Base-by-base conservation (phyloP, 2,888 invertebrate species). In the Anorthoa munda region DNA sequence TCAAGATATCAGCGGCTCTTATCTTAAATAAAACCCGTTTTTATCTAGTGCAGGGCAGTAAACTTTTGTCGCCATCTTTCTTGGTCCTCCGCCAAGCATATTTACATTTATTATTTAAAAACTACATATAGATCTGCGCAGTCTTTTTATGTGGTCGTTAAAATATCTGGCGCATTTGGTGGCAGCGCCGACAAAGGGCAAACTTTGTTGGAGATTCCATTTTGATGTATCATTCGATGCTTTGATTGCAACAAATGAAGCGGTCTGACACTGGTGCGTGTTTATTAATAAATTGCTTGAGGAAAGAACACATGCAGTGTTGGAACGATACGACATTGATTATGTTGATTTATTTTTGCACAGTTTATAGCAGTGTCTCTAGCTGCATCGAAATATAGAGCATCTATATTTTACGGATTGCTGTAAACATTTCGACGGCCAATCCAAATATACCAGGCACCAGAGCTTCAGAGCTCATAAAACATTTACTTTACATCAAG, bases 81-180 rank as follows among this genome's bases (percentile, higher is more conserved):
- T 88, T 90, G 90, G 84, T 81, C 46, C 63, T 64, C 23, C 48
- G 89, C 90, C 89, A 90, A 88, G 78, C 74, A 77, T 81, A 85
- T 79, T 77, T 77, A 70, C 79, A 82, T 85, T 81, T 82, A 81
- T 86, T 81, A 80, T 80, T 78, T 79, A 59, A 79, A 74, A 79
- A 76, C 73, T 69, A 74, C 66, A 67, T 66, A 70, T 68, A 74
- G 65, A 72, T 69, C 31, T 77, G 77, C 66, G 71, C 69, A 70
- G 61, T 84, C 58, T 75, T 86, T 77, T 77, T 72, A 65, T 73
- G 58, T 70, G 58, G 65, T 81, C 68, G 84, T 78, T 69, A 58
- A 76, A 83, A 80, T 85, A 85, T 83, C 55, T 83, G 61, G 65
- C 70, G 72, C 73, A 61, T 66, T 65, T 75, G 48, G 23, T 79